These are phyloP conservation scores for Melanargia galathea DNA, from an alignment of 2,888 invertebrate genomes.

Conservation along the genomic window DNA sequence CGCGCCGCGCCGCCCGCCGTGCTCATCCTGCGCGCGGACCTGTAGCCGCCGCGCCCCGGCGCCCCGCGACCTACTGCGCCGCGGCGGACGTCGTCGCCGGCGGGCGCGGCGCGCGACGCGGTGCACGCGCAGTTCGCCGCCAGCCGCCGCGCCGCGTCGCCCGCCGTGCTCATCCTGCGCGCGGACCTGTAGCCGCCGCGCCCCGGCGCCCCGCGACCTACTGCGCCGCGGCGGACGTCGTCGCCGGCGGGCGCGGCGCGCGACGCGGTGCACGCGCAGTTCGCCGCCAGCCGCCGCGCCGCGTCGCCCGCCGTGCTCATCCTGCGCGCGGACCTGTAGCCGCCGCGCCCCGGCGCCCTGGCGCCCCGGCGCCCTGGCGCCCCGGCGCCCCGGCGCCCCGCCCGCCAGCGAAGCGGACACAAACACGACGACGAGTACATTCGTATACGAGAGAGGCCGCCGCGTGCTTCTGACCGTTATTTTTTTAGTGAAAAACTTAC, in stretches of 20 bases:
- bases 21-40: slow-evolving; percentile 64
- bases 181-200: slow-evolving; percentile 34
- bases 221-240: slow-evolving; percentile 29
- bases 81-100: slow-evolving; percentile 36
- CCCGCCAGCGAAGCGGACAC: background rate
- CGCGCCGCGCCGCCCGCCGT: slow-evolving; percentile 50
- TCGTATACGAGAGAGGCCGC: background rate
- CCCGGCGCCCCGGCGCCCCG: too few species aligned
- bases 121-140: too few species aligned
- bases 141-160: slow-evolving; percentile 29
- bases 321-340: slow-evolving; percentile 61
- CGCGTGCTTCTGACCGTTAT: background rate
- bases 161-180: too few species aligned
- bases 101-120: slow-evolving; percentile 16
- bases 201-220: slow-evolving; percentile 26
- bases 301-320: slow-evolving; percentile 60
- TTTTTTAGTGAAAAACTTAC: too few species aligned
- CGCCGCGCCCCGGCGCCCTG: background rate
- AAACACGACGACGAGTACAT: background rate
- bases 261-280: slow-evolving; percentile 59
- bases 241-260: too few species aligned
- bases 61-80: too few species aligned
- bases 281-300: slow-evolving; percentile 33
- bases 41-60: slow-evolving; percentile 47
- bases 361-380: too few species aligned